phyloP scores from a whole-genome alignment of 2,797 vertebrate genomes.

The Sebastes miniatus region DNA sequence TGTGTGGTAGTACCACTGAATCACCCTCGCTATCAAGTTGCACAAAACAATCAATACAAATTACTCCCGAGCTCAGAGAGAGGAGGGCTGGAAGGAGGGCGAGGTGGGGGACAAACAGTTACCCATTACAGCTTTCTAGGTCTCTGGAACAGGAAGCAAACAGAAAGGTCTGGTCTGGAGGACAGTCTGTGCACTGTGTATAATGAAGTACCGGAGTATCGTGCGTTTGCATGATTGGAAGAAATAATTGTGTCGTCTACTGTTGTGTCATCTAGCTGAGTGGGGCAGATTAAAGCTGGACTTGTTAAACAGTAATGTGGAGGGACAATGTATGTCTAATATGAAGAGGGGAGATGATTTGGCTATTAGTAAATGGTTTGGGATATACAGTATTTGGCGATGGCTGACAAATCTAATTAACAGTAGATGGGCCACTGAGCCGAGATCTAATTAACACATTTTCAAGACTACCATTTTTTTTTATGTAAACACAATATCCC shows the following conservation, averaged over 20 bases:
- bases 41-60: conserved; percentile 69
- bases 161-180: not conserved
- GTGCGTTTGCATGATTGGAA: not conserved
- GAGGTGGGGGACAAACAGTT: conserved; percentile 34
- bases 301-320: not conserved
- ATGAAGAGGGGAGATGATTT: not conserved
- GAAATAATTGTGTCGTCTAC: not conserved
- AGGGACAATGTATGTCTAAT: not conserved
- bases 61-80: conserved; percentile 42
- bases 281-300: not conserved
- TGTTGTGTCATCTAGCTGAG: not conserved
- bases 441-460: not conserved
- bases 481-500: not conserved
- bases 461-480: not conserved
- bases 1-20: conserved; percentile 40
- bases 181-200: not conserved
- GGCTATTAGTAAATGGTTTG: not conserved
- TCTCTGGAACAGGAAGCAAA: conserved; percentile 34
- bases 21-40: conserved; percentile 47
- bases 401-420: not conserved
- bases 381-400: not conserved
- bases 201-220: not conserved
- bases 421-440: not conserved
- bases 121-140: conserved; percentile 30
- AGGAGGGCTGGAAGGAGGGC: conserved; percentile 2